Percentiles rank a stretch among this genome's conserved stretches.
Evolutionary conservation across 2,797 vertebrate species (phyloP).

Genomic region (Sorex maritimensis): DNA sequence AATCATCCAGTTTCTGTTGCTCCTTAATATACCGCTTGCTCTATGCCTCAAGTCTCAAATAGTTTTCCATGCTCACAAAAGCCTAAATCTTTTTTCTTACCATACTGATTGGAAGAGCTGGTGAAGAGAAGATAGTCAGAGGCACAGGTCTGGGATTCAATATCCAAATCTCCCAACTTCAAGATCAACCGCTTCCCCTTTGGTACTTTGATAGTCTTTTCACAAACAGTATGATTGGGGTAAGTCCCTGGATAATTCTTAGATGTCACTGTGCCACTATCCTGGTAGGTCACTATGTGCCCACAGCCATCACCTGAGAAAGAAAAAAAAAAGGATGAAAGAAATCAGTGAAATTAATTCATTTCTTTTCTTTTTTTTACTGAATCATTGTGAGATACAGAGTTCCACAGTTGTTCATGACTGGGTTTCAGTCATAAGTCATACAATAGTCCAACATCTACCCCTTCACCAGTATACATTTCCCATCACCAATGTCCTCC

Average conservation of each 20-base stretch:
- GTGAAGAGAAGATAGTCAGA: slow-evolving; percentile 92
- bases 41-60: background rate
- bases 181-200: slow-evolving; percentile 91
- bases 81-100: slow-evolving; percentile 87
- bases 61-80: background rate
- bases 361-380: background rate
- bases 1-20: background rate
- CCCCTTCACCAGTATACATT: too few relatives aligned
- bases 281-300: slow-evolving; percentile 91
- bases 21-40: background rate
- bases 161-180: slow-evolving; percentile 93
- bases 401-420: too few relatives aligned
- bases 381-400: too few relatives aligned
- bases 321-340: slow-evolving; percentile 19
- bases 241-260: slow-evolving; percentile 94
- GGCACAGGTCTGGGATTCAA: slow-evolving; percentile 92
- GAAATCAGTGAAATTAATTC: background rate
- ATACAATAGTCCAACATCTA: too few relatives aligned
- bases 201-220: slow-evolving; percentile 91
- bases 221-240: slow-evolving; percentile 93
- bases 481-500: too few relatives aligned
- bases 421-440: too few relatives aligned
- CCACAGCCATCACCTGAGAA: slow-evolving; percentile 93
- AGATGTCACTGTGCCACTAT: slow-evolving; percentile 93
- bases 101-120: slow-evolving; percentile 87